Evolutionary conservation across 2,113 vertebrate genomes (phyloP).

Genomic region (Cardinalis cardinalis): DNA sequence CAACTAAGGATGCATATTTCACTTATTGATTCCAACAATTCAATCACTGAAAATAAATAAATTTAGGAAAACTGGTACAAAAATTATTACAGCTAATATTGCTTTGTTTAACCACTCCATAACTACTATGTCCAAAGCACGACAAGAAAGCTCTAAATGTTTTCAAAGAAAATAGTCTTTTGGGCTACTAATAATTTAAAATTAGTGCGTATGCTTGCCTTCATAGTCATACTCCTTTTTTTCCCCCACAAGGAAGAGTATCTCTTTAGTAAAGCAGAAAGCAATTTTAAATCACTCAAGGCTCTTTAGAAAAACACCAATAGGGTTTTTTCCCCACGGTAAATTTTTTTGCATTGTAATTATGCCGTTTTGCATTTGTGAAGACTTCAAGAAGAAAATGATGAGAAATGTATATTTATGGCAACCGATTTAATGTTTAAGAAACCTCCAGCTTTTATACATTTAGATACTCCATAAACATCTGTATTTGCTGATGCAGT

Average conservation of each 20-base stretch:
- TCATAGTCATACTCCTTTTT: neutral
- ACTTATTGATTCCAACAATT: neutral
- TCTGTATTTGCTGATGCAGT: neutral
- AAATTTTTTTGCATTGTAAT: neutral
- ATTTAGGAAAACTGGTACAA: neutral
- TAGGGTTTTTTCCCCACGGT: rapidly evolving
- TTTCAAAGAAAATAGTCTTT: neutral
- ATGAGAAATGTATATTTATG: neutral
- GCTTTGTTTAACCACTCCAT: neutral
- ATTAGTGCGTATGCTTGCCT: neutral
- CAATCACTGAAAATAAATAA: neutral
- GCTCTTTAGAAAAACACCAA: neutral
- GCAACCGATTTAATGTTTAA: neutral
- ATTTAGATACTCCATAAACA: neutral
- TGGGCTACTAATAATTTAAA: neutral
- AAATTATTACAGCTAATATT: neutral
- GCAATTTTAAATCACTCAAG: neutral
- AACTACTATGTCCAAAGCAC: neutral
- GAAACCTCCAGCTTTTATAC: rapidly evolving
- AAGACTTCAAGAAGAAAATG: neutral
- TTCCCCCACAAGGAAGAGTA: neutral
- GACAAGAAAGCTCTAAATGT: neutral
- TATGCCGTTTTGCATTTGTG: neutral
- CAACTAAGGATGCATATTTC: neutral
- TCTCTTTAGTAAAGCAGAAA: neutral